Evolutionary conservation across 64 coral and sea anemone species (phyloP).

Genomic region (Actinia equina): DNA sequence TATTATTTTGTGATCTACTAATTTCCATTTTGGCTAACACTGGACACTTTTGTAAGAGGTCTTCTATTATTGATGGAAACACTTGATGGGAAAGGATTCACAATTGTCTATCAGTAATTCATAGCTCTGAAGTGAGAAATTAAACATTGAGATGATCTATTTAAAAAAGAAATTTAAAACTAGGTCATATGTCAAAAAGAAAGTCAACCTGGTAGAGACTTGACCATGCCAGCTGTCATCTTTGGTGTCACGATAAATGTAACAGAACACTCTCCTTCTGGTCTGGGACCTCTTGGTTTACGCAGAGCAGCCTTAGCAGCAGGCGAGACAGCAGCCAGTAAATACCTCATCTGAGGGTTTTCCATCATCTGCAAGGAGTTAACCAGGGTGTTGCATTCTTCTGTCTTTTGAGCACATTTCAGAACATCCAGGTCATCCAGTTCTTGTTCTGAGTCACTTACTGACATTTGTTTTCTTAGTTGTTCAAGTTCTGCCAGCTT

Average conservation of each 20-base stretch:
- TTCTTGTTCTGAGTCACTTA: conserved; percentile 89
- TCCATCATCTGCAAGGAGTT: conserved; percentile 94
- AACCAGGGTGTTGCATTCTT: conserved; percentile 70
- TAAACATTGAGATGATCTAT: too few relatives aligned
- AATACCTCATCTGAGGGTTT: conserved; percentile 96
- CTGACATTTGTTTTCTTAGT: conserved; percentile 76
- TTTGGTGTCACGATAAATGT: conserved; percentile 81
- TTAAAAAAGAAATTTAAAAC: too few relatives aligned
- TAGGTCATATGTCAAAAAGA: not conserved
- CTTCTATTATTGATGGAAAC: too few relatives aligned
- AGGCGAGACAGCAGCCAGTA: conserved; percentile 71
- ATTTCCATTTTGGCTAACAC: too few relatives aligned
- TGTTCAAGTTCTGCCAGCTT: conserved; percentile 75
- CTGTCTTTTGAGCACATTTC: conserved; percentile 79
- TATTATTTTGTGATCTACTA: too few relatives aligned
- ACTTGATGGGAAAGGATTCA: too few relatives aligned
- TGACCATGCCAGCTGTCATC: conserved; percentile 69
- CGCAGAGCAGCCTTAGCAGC: conserved; percentile 18
- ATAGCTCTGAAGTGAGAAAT: too few relatives aligned
- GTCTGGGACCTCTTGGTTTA: conserved; percentile 35
- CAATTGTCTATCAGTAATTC: too few relatives aligned
- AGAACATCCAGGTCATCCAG: conserved; percentile 86
- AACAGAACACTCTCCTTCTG: conserved; percentile 37
- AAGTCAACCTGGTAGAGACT: conserved; percentile 61
- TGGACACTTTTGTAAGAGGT: too few relatives aligned